Percentiles rank a stretch among this genome's conserved stretches.
Evolutionary conservation across 1,140 invertebrate species (phyloP).

Genomic region (Pseudomyrmex concolor): DNA sequence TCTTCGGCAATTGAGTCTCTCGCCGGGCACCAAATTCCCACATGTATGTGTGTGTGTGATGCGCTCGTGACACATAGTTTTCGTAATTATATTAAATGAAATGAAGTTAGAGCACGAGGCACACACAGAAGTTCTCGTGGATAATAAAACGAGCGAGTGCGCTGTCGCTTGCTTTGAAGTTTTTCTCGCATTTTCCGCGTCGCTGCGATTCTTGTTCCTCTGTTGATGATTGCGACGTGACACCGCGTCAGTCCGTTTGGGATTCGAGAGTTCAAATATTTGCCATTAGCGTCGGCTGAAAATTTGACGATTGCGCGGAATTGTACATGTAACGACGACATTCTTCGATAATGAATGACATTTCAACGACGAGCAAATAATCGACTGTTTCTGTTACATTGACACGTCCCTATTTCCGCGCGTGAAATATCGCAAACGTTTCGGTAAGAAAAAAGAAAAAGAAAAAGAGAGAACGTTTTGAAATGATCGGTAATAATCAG

Average conservation of each 20-base stretch:
- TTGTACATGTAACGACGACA: constrained; percentile 22
- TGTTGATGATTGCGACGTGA: constrained; percentile 55
- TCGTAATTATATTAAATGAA: constrained; percentile 63
- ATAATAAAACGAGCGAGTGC: constrained; percentile 40
- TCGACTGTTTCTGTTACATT: constrained; percentile 25
- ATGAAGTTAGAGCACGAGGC: constrained; percentile 38
- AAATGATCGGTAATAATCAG: neutral
- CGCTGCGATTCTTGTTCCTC: constrained; percentile 59
- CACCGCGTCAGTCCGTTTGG: constrained; percentile 31
- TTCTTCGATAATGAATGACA: constrained; percentile 35
- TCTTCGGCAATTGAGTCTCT: constrained; percentile 10
- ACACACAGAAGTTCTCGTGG: constrained; percentile 23
- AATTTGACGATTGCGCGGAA: constrained; percentile 45
- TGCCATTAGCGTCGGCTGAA: constrained; percentile 50
- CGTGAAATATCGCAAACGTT: neutral
- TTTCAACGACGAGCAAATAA: constrained; percentile 50
- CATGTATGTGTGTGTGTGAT: neutral
- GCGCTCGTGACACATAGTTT: constrained; percentile 19
- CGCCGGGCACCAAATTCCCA: neutral
- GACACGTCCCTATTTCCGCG: constrained; percentile 13
- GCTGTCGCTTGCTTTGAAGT: constrained; percentile 59
- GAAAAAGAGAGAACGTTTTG: neutral
- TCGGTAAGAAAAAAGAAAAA: no score
- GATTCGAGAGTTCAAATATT: constrained; percentile 42
- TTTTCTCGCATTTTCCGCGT: constrained; percentile 46